Percentiles rank a stretch among this genome's conserved stretches.
These are phyloP conservation scores for Riparia riparia DNA, from an alignment of 2,113 vertebrate genomes.

Conservation along the genomic window DNA sequence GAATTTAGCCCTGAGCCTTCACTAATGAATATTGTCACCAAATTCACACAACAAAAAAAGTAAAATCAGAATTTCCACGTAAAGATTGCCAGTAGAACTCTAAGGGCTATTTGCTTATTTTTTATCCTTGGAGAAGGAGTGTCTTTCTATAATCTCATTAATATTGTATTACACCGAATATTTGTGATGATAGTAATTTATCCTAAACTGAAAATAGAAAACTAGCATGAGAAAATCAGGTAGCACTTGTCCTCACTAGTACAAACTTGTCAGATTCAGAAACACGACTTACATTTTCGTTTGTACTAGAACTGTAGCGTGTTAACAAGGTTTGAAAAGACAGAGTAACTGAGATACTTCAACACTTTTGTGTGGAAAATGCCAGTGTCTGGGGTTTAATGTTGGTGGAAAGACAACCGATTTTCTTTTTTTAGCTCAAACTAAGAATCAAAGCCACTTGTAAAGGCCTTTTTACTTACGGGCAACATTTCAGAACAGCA, in stretches of 20 bases:
- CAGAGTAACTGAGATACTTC: fast-evolving
- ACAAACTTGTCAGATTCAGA: neutral
- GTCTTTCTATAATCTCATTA: neutral
- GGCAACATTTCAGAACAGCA: neutral
- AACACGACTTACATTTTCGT: fast-evolving
- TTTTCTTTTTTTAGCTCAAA: neutral
- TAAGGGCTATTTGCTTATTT: neutral
- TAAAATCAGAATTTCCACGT: neutral
- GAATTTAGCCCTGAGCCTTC: neutral
- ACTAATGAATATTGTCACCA: neutral
- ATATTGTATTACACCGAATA: neutral
- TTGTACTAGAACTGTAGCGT: neutral
- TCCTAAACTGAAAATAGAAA: neutral
- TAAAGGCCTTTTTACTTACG: neutral
- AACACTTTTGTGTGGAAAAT: neutral
- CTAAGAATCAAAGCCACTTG: neutral
- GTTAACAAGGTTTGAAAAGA: neutral
- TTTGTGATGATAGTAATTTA: fast-evolving
- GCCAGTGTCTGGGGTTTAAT: neutral
- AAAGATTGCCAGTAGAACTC: neutral
- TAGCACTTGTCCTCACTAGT: neutral
- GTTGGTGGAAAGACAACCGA: fast-evolving
- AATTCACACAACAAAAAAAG: neutral
- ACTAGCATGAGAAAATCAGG: neutral
- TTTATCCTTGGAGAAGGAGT: neutral